Evolutionary conservation across 2,797 vertebrate species (phyloP), one percentile per base, ranked within the genome.

Genomic region (Chiloscyllium punctatum): DNA sequence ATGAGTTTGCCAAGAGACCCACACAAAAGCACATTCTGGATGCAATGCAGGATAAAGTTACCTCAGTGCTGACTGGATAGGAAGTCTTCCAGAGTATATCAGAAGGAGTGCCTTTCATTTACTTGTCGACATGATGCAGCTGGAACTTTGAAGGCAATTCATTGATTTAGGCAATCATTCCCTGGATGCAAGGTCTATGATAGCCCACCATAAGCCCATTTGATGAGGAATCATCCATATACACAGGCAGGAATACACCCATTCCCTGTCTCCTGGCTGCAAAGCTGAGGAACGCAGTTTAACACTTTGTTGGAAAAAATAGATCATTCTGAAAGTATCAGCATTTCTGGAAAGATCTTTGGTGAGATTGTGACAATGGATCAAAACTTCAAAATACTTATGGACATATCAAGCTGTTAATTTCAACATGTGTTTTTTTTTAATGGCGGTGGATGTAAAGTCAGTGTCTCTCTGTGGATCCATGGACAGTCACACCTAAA

Each of bases 1-100:
- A 96, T 96, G 96, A 96, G 97, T 87, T 96, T 97, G 96, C 96
- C 96, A 96, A 96, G 96, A 96, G 86, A 95, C 96, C 96, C 96
- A 53, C 96, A 96, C 96, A 30, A 53, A 91, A 66, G 27, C 57
- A 57, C 27, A 15, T 66, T 57, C 88, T 66, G 82, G 42, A 5
- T 84, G 88, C 33, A 57, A 91, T 57, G 66, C 88, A 91, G 82
- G 18, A 62, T 91, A 91, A 91, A 6, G 30, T 91, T 66, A 91
- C 88, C 13, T n/a, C 25, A 33, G 87, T 53, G 57, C 23, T 30
- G 53, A 62, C 16, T 91, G 53, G 33, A n/a, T n/a, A 66, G 15
- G 27, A 33, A 91, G 57, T 53, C n/a, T 66, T 13, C 25, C 8
- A 42, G 18, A 48, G 21, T 48, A 42, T 84, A 9, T 84, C 16